Evolutionary conservation across 2,797 vertebrate genomes (phyloP).

Genomic region (Phalloptychus januarius): DNA sequence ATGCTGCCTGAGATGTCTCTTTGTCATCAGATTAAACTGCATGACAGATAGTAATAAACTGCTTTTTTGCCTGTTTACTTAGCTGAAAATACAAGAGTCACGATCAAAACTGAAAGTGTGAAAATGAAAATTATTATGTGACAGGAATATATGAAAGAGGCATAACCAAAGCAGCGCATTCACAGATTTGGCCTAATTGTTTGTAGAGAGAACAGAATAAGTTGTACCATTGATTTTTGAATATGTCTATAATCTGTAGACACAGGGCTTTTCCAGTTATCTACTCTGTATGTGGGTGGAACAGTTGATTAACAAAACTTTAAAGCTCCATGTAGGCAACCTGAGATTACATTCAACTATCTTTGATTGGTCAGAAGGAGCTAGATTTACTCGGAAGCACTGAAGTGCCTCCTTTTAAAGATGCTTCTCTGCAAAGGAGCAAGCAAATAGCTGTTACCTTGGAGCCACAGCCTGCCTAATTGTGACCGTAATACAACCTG

Average conservation of each 20-base stretch:
- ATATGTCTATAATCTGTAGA: constrained; percentile 30
- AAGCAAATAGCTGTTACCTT: constrained; percentile 52
- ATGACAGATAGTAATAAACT: constrained; percentile 74
- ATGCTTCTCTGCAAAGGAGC: constrained; percentile 37
- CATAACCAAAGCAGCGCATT: constrained; percentile 11
- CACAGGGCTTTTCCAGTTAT: background rate
- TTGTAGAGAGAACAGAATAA: constrained; percentile 16
- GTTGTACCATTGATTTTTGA: constrained; percentile 42
- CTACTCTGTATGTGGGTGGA: constrained; percentile 21
- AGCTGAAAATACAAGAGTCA: constrained; percentile 32
- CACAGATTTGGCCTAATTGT: constrained; percentile 25
- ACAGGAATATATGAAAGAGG: constrained; percentile 54
- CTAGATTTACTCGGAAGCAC: constrained; percentile 34
- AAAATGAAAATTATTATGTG: constrained; percentile 44
- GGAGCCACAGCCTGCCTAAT: constrained; percentile 31
- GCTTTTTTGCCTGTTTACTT: constrained; percentile 51
- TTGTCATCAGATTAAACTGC: constrained; percentile 66
- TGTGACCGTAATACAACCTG: constrained; percentile 11
- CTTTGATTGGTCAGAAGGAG: constrained; percentile 43
- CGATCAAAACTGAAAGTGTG: constrained; percentile 38
- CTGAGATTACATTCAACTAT: constrained; percentile 5
- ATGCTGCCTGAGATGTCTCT: constrained; percentile 58
- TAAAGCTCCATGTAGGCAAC: constrained; percentile 15
- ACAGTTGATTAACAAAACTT: constrained; percentile 19
- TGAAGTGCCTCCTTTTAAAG: constrained; percentile 38